Base-by-base conservation (phyloP, 2,888 invertebrate species). In the Drosophila algonquin region DNA sequence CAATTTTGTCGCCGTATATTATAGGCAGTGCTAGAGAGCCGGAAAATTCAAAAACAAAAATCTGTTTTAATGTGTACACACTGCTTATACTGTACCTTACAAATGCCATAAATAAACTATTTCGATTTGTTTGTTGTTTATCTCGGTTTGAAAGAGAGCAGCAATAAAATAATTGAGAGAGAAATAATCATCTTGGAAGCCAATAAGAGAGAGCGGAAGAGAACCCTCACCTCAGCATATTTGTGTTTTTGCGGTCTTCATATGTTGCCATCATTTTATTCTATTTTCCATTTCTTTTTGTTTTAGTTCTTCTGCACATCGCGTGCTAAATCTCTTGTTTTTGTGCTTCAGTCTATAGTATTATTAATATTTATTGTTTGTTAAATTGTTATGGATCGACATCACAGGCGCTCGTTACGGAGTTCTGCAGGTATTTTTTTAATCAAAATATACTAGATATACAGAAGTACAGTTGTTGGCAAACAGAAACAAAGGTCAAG, bases 341-440 rank as follows among this genome's bases (percentile, higher is more conserved):
- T 8, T 30, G 30, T 8, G 24, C 70, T 51, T 75, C 40, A 74
- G 40, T 68, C 60, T 67, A 48, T 58, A 58, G n/a, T 51, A 21
- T 55, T 72, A 27, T 44, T 44, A 30, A 24, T 5, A 45, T 7
- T 48, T 30, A 44, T 69, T 68, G 21, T 48, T 9, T 10, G 47
- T 55, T n/a, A 27, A 44, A 8, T 35, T 14, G 48, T 12, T 18
- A 88, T 84, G 89, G 87, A 88, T 18, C 74, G 54, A 46, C 78
- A 73, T 12, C 55, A 77, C 35, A 60, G 46, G 32, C 65, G 73
- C 12, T 51, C 70, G 8, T 45, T 68, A 2, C 50, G 60, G 45
- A 73, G 64, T 12, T 71, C 87, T 12, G 65, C 89, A 87, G 88
- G 81, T 82, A 75, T 61, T 44, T 40, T 40, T 55, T 12, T 44